Percentiles rank a stretch among this genome's conserved stretches.
phyloP scores from a whole-genome alignment of 2,888 invertebrate genomes.

The Dusona sp. region DNA sequence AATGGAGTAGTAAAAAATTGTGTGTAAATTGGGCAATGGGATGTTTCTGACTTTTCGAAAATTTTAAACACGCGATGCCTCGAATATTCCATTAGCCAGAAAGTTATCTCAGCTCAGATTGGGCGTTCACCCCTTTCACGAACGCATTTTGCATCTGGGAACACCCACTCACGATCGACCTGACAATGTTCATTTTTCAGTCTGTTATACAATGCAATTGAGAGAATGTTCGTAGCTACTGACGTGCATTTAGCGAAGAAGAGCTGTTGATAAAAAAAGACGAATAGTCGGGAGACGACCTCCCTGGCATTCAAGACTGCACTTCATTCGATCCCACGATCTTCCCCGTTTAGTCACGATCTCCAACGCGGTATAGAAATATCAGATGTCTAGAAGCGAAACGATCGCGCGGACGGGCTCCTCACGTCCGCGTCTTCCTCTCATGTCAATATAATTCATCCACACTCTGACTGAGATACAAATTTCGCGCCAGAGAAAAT shows the following conservation, averaged over 20 bases:
- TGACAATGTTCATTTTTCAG: conserved; percentile 16
- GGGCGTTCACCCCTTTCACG: conserved; percentile 19
- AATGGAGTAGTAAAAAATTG: neutral
- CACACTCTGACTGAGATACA: neutral
- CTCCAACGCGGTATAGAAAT: conserved; percentile 64
- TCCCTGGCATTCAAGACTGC: conserved; percentile 70
- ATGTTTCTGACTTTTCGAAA: neutral
- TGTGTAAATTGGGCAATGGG: neutral
- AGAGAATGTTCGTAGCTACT: conserved; percentile 49
- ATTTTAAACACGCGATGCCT: neutral
- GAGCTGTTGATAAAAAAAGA: conserved; percentile 21
- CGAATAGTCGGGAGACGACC: conserved; percentile 66
- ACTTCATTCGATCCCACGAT: conserved; percentile 77
- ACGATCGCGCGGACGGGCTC: conserved; percentile 30
- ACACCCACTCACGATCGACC: conserved; percentile 79
- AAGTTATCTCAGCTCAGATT: neutral
- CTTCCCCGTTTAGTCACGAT: conserved; percentile 69
- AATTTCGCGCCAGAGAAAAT: conserved; percentile 11
- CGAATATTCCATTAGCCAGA: neutral
- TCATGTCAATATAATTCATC: conserved; percentile 35
- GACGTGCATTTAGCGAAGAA: conserved; percentile 42
- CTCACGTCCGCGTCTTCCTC: conserved; percentile 13
- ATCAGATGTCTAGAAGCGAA: conserved; percentile 61
- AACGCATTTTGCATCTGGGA: conserved; percentile 66
- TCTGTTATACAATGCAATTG: conserved; percentile 17